Conservation (phyloP, 2,113 vertebrate species). For the Toxotes chatareus region DNA sequence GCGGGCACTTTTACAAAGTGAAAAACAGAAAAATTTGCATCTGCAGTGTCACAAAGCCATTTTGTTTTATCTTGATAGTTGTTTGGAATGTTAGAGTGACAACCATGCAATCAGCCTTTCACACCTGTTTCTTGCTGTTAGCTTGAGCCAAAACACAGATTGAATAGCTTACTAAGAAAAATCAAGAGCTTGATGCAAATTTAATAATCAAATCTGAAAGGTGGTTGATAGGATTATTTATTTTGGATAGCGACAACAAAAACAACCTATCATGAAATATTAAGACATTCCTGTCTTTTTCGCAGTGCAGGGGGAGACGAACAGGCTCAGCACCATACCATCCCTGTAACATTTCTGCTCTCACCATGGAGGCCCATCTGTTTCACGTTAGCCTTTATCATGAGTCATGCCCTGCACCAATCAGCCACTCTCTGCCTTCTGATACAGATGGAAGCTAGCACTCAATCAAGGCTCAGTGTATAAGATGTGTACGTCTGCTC, state of each 20-base stretch:
- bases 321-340: background rate
- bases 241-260: background rate
- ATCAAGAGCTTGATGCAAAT: background rate
- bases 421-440: slow-evolving; percentile 36
- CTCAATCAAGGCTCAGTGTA: slow-evolving; percentile 21
- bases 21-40: background rate
- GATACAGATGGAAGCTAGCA: slow-evolving; percentile 26
- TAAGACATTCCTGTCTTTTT: background rate
- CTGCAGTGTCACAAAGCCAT: too few species aligned
- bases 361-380: slow-evolving; percentile 54
- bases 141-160: background rate
- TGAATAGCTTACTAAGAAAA: background rate
- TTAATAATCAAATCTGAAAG: background rate
- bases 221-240: background rate
- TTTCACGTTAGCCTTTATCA: slow-evolving; percentile 49
- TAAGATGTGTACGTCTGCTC: background rate
- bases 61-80: background rate
- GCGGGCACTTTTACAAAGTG: background rate
- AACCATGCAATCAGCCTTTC: background rate
- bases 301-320: background rate
- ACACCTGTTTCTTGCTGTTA: background rate
- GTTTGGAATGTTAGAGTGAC: background rate
- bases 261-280: background rate
- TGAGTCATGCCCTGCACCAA: slow-evolving; percentile 39
- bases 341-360: slow-evolving; percentile 34